Base-by-base conservation (phyloP, 1,140 invertebrate species). In the Trachymyrmex septentrionalis region DNA sequence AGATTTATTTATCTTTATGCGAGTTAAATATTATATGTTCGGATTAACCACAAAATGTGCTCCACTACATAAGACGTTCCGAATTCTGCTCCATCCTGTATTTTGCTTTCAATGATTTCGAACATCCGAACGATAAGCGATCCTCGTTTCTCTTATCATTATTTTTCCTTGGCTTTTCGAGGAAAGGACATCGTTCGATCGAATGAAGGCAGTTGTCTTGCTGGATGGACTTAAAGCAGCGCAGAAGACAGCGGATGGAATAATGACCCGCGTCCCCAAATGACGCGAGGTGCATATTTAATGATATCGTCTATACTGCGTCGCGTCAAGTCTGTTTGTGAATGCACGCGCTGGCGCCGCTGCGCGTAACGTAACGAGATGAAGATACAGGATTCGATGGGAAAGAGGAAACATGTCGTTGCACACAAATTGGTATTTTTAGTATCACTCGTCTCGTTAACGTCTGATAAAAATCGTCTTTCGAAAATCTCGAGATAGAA, bases 261-360 rank as follows among this genome's bases (percentile, higher is more conserved):
- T 94, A 94, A 94, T 93, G 93, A 93, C 93, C 90, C 92, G 91
- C 91, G 92, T 92, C 92, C 90, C 92, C 82, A 90, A 93, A 93
- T 93, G 91, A 94, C 93, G 92, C 90, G 92, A 92, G 93, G 90
- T 94, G 94, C 94, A 94, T 94, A 94, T 93, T 93, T 94, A 93
- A 94, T 93, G 88, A 87, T 89, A 82, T 73, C 53, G 90, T 73
- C 90, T 90, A 87, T 76, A 78, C 50, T 44, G 38, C 69, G 86
- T 81, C 85, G 87, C 78, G 44, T 87, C 78, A 53, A 77, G 61
- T 71, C 78, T 80, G 86, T 78, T 77, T 80, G 89, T 73, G 87
- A 82, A 76, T 86, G 84, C 76, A 63, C 72, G 48, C 48, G 14
- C 57, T 57, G 75, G 50, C 72, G 55, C 50, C 73, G 50, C 44